phyloP scores from a whole-genome alignment of 1,140 invertebrate genomes.

The Belonocnema kinseyi region DNA sequence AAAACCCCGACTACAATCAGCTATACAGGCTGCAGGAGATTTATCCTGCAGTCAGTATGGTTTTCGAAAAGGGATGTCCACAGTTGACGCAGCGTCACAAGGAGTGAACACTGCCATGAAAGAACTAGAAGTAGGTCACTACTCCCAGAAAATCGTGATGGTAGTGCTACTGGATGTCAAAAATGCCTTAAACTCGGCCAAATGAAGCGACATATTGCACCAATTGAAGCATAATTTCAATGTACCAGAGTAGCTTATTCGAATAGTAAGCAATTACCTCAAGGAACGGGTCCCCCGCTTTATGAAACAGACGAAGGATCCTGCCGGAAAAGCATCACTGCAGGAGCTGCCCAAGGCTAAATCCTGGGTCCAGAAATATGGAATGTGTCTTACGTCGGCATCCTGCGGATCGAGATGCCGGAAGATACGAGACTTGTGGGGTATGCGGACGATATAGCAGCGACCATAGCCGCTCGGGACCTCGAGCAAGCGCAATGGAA shows the following conservation, averaged over 20 bases:
- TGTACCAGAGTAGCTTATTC: slow-evolving; percentile 36
- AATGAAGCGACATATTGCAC: background rate
- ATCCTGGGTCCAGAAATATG: too few species aligned
- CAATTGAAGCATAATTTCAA: background rate
- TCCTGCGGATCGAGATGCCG: slow-evolving; percentile 34
- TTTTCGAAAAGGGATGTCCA: slow-evolving; percentile 56
- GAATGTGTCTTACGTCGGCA: too few species aligned
- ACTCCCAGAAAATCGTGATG: slow-evolving; percentile 1
- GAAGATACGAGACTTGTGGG: slow-evolving; percentile 39
- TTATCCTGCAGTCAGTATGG: slow-evolving; percentile 61
- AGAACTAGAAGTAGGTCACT: background rate
- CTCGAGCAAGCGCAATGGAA: slow-evolving; percentile 35
- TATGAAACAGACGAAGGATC: too few species aligned
- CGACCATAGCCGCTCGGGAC: slow-evolving; percentile 43
- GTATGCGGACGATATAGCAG: slow-evolving; percentile 60
- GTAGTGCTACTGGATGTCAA: too few species aligned
- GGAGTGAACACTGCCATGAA: slow-evolving; percentile 28
- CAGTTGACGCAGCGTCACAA: slow-evolving; percentile 56
- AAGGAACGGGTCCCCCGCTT: background rate
- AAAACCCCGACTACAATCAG: slow-evolving; percentile 43
- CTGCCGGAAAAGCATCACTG: too few species aligned
- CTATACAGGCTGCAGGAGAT: slow-evolving; percentile 33
- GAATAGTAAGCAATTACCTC: slow-evolving; percentile 45
- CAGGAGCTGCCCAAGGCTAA: too few species aligned
- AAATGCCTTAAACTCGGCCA: too few species aligned